Conservation (phyloP, 2,797 vertebrate genomes). For the Danio aesculapii region DNA sequence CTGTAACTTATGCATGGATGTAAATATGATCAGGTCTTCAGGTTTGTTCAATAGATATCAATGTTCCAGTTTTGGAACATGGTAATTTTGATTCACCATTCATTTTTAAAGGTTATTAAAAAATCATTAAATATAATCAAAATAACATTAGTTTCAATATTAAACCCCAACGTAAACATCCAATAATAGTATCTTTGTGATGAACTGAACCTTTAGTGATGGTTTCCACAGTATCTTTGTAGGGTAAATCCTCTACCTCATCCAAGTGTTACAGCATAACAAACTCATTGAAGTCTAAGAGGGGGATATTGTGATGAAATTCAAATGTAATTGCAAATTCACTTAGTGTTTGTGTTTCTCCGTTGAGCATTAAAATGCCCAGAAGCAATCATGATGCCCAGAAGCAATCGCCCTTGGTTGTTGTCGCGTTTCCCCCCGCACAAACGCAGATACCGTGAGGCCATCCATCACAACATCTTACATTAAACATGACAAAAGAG, state of each 20-base stretch:
- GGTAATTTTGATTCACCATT: too few species aligned
- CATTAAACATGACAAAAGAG: not conserved
- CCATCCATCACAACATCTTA: constrained; percentile 1
- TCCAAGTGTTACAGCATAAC: not conserved
- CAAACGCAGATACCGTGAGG: not conserved
- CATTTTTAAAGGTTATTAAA: not conserved
- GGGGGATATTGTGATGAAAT: not conserved
- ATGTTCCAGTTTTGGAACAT: not conserved
- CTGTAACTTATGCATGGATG: not conserved
- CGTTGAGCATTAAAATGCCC: not conserved
- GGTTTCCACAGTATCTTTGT: not conserved
- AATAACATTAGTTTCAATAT: not conserved
- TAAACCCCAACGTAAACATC: not conserved
- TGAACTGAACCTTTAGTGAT: not conserved
- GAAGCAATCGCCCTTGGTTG: not conserved
- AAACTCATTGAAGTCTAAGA: not conserved
- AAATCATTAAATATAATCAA: not conserved
- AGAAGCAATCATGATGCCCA: constrained; percentile 15
- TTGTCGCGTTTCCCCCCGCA: not conserved
- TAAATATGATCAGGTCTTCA: not conserved
- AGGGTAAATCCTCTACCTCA: not conserved
- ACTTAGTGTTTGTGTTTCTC: not conserved
- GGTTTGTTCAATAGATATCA: not conserved
- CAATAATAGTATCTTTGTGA: not conserved
- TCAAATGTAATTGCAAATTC: not conserved